Evolutionary conservation across 2,888 invertebrate genomes (phyloP).

Genomic region (Sympetrum striolatum): DNA sequence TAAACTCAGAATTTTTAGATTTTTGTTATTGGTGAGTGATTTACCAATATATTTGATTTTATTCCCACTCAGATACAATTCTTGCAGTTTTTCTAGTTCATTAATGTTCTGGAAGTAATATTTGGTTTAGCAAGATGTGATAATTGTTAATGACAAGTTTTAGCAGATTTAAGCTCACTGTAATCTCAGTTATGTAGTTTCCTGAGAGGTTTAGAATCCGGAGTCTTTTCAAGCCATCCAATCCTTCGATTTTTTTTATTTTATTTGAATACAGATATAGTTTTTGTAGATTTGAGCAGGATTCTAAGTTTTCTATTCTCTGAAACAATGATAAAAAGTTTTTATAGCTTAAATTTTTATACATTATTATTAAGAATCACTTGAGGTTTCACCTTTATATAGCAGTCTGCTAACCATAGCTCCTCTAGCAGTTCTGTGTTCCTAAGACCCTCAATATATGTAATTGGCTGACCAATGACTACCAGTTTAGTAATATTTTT

Average conservation of each 20-base stretch:
- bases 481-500: neutral
- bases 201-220: neutral
- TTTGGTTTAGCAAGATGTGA: neutral
- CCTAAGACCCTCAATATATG: neutral
- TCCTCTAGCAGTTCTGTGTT: neutral
- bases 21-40: neutral
- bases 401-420: neutral
- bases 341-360: neutral
- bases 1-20: neutral
- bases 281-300: neutral
- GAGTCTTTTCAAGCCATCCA: neutral
- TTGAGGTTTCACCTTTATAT: neutral
- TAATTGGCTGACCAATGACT: neutral
- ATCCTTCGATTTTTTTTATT: neutral
- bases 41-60: neutral
- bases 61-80: neutral
- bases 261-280: constrained; percentile 1
- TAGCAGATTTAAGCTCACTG: neutral
- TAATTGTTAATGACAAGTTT: neutral
- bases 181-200: neutral
- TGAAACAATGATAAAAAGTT: neutral
- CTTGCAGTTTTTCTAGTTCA: neutral
- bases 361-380: neutral
- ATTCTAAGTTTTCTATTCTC: constrained; percentile 11
- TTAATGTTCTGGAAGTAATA: neutral